phyloP scores from a whole-genome alignment of 2,797 vertebrate species.

The Microctenopoma steveboyesi region DNA sequence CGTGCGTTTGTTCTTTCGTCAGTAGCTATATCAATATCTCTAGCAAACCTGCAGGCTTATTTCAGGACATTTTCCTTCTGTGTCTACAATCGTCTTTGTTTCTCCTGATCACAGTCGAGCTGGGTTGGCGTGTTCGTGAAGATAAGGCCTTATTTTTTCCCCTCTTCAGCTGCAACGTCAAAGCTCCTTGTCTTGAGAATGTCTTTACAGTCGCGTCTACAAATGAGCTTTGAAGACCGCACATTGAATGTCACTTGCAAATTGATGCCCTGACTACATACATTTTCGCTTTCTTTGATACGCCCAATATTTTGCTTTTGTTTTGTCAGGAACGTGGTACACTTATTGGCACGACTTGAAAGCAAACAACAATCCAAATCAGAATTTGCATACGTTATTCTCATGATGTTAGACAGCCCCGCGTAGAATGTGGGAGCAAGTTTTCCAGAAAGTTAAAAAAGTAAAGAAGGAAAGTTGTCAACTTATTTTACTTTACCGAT shows the following conservation, averaged over 20 bases:
- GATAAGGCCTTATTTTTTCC: constrained; percentile 50
- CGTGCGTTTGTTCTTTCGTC: constrained; percentile 32
- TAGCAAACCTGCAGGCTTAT: constrained; percentile 60
- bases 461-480: constrained; percentile 31
- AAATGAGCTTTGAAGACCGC: constrained; percentile 66
- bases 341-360: constrained; percentile 71
- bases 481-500: background rate
- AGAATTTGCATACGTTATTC: constrained; percentile 67
- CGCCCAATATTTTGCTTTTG: constrained; percentile 65
- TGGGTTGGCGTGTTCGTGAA: constrained; percentile 33
- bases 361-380: constrained; percentile 62
- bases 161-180: constrained; percentile 39
- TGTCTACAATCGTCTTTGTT: constrained; percentile 59
- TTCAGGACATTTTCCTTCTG: constrained; percentile 52
- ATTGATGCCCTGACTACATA: constrained; percentile 67
- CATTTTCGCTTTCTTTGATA: constrained; percentile 69
- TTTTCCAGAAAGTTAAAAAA: constrained; percentile 51
- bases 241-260: constrained; percentile 56
- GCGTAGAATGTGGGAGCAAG: constrained; percentile 8
- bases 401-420: constrained; percentile 48
- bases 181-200: constrained; percentile 45
- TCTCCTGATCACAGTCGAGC: constrained; percentile 63
- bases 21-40: constrained; percentile 50
- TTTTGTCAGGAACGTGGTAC: constrained; percentile 71
- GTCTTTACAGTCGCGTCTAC: constrained; percentile 52